Base-by-base conservation (phyloP, 2,888 invertebrate species). In the Minunthozetes semirufus region DNA sequence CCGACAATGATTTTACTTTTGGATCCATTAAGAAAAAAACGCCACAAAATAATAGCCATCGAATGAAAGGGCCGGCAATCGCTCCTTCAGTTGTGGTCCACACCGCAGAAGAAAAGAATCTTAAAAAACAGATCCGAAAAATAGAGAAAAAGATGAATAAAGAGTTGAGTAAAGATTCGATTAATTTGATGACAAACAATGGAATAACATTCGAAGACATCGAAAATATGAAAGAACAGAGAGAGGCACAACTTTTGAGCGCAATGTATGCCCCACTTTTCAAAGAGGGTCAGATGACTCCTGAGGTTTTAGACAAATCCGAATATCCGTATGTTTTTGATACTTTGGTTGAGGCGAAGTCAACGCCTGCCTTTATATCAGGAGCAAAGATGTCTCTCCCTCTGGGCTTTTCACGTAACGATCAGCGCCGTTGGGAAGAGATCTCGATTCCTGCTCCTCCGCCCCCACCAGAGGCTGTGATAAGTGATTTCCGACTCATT, bases 301-400 rank as follows among this genome's bases (percentile, higher is more conserved):
- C 9, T 0, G 75, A 75, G 48, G 11, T 29, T 13, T 53, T 74
- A 15, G 70, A 70, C 22, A 53, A 33, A 46, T 19, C 22, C 29
- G 59, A 73, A 50, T 76, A 75, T 56, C 72, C 77, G 19, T 46
- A 29, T 48, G 95, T 96, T 0, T 96, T 90, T 82, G 95, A 96
- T 82, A 88, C 88, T 0, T 88, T 90, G 78, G 85, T 88, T 66
- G 86, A 88, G 76, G 88, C 89, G 0, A 89, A 89, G 81, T 85
- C 87, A 80, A 84, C 87, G 2, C 87, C 89, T 76, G 88, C 91
- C 66, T 93, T 89, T 79, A 88, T 94, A 13, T 88, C 89, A 0
- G 93, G 92, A 3, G 85, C 88, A 75, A 92, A 90, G 81, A 84
- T 94, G 78, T 84, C 88, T 59, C 83, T 96, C 6, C 95, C 97